Base-by-base conservation (phyloP, 2,888 invertebrate genomes). In the Clivina fossor region DNA sequence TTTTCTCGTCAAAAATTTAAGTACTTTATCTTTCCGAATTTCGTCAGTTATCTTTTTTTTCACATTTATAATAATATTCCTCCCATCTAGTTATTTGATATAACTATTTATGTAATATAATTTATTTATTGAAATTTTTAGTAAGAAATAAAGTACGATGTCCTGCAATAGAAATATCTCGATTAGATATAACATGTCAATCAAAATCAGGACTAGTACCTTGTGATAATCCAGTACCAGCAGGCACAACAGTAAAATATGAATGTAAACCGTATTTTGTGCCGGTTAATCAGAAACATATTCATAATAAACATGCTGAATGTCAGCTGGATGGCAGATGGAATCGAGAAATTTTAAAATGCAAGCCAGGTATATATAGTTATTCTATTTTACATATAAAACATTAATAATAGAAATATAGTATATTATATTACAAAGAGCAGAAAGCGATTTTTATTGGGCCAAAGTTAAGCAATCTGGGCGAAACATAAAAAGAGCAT, bases 251-350 rank as follows among this genome's bases (percentile, higher is more conserved):
- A 2, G 70, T 65, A 1, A 60, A 62, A 2, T 64, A 71, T 26
- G 66, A 71, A 53, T 76, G 76, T 56, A 71, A 69, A 11, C 63
- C 66, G 2, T 71, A 68, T 58, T 75, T 74, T 57, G 64, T 67
- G 20, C 66, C 71, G 9, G 58, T 59, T 32, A 61, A 53, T 26
- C 63, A 64, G 15, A 62, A 58, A 26, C 59, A 66, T 38, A 24
- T 20, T 24, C 41, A 59, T 16, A 67, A 72, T 18, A 61, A 61
- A 4, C 62, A 65, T 22, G 62, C 68, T 30, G 64, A 65, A 26
- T 75, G 75, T 57, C 70, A 73, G 57, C 63, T 65, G 37, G 72
- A 75, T 62, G 76, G 76, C 2, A 69, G 67, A 2, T 76, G 76
- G 76, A 74, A 65, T 51, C 68, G 69, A 54, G 58, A 61, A n/a